These are phyloP conservation scores for Stomatorhinus walkeri DNA, from an alignment of 2,797 vertebrate genomes.

Conservation along the genomic window DNA sequence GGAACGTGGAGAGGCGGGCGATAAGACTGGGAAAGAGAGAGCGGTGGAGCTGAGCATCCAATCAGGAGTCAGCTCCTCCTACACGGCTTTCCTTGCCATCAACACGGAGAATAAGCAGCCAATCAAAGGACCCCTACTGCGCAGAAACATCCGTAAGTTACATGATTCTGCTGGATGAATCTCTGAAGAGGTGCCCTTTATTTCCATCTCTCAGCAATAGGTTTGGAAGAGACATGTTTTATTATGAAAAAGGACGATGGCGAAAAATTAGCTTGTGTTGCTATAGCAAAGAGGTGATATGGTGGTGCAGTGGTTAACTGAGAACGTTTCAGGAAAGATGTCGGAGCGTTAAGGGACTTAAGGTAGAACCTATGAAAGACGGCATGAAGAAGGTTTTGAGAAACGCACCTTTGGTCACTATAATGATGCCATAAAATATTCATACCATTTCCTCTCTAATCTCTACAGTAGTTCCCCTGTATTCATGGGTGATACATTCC, in stretches of 20 bases:
- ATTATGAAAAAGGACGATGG: background rate
- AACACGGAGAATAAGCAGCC: constrained; percentile 37
- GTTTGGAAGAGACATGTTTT: background rate
- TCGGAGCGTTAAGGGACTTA: no score
- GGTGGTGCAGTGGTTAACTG: no score
- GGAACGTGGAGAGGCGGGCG: constrained; percentile 11
- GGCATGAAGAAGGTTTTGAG: no score
- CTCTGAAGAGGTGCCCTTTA: background rate
- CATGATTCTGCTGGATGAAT: background rate
- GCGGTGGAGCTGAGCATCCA: constrained; percentile 41
- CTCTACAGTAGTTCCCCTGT: no score
- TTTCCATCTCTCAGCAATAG: background rate
- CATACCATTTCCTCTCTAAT: no score
- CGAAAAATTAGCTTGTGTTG: background rate
- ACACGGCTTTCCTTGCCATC: constrained; percentile 47
- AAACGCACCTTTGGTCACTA: no score
- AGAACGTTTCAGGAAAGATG: no score
- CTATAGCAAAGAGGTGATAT: background rate
- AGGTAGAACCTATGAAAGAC: no score
- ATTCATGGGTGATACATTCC: no score
- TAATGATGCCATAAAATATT: no score
- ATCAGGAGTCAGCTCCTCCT: constrained; percentile 43
- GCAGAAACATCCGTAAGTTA: background rate
- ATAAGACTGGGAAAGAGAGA: constrained; percentile 29
- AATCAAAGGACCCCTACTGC: constrained; percentile 29